Base-by-base conservation (phyloP, 2,113 vertebrate genomes). In the Callionymus lyra region DNA sequence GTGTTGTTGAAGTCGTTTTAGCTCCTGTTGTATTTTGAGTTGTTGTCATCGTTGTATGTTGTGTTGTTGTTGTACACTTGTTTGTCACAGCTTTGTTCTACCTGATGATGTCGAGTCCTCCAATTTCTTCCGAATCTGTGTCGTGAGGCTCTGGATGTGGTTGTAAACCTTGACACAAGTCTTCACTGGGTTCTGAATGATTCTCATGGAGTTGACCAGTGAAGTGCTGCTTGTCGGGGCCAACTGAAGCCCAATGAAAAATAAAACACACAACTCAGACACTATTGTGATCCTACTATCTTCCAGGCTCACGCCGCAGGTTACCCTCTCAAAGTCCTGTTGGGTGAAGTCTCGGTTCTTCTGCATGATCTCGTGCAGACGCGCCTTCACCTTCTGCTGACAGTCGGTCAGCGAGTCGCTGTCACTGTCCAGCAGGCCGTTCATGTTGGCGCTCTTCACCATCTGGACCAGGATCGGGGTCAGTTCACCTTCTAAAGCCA, bases 371-470 rank as follows among this genome's bases (percentile, higher is more conserved):
- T 97, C 91, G 6, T 89, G 93, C 2, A 98, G 84, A 5, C 84
- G 77, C 1, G 93, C 90, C 74, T 98, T 98, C 48, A 98, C 95
- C 15, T 86, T 86, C 72, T 92, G 93, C 44, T 98, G 95, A 53
- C 94, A 97, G 80, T 90, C 93, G 31, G 92, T 97, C 40, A 98
- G 77, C 2, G 94, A 97, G 72, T 98, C 94, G 0, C 94, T 90
- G 68, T 98, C 91, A 0, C 92, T 94, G 83, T 98, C 95, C 68
- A 98, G 84, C 10, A 98, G 87, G 10, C 95, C 95, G 0, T 98
- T 98, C 94, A 98, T 98, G 76, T 98, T 98, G 74, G 93, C 94
- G 38, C 95, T 98, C 83, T 98, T 98, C 51, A 98, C 95, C 95
- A 98, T 98, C 74, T 98, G 93, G 36, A 98, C 95, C 65, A 98